Conservation (phyloP, 2,797 vertebrate species). For the Tadarida brasiliensis region DNA sequence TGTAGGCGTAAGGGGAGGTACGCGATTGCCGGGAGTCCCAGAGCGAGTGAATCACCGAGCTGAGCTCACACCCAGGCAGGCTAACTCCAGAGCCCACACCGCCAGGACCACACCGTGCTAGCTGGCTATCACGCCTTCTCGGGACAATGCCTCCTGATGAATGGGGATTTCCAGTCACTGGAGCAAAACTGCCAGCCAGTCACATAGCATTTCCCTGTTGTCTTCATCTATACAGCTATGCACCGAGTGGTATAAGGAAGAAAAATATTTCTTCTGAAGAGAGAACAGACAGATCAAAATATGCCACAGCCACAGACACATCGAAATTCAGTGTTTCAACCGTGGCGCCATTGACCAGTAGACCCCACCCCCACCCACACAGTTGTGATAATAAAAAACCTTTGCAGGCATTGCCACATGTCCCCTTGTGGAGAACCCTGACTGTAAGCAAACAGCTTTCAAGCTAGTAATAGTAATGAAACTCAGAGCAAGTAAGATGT, state of each 20-base stretch:
- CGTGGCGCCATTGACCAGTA: neutral
- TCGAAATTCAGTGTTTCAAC: neutral
- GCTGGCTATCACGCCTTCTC: neutral
- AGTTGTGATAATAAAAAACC: neutral
- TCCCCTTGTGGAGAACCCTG: neutral
- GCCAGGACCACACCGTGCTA: neutral
- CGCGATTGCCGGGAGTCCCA: neutral
- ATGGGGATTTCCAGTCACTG: neutral
- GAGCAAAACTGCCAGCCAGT: neutral
- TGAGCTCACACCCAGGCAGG: neutral
- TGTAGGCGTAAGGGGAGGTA: neutral
- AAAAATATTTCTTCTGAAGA: constrained; percentile 20
- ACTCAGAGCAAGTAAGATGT: constrained; percentile 27
- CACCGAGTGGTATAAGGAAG: neutral
- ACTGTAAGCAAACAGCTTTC: constrained; percentile 24
- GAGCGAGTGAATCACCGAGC: neutral
- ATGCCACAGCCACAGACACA: neutral
- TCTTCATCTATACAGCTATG: neutral
- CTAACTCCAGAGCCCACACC: neutral
- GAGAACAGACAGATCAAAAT: neutral
- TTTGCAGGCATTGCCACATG: constrained; percentile 10
- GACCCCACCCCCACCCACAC: neutral
- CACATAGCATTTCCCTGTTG: neutral
- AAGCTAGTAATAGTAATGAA: neutral
- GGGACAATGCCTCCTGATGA: constrained; percentile 23